Percentiles rank a stretch among this genome's conserved stretches.
Evolutionary conservation across 2,113 vertebrate genomes (phyloP).

Genomic region (Cynoglossus semilaevis): DNA sequence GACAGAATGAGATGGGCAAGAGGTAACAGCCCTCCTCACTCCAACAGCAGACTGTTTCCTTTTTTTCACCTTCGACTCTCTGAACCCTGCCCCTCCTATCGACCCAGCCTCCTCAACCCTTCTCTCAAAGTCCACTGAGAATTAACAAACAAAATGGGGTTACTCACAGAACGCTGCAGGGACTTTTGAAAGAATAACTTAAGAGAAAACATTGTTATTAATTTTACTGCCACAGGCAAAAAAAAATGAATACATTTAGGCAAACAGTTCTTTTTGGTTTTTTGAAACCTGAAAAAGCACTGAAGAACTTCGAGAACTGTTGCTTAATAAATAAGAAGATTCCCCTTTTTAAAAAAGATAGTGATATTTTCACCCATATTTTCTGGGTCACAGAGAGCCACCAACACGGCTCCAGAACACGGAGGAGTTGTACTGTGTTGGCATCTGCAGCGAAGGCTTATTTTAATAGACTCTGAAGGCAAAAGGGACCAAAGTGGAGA

Average conservation of each 20-base stretch:
- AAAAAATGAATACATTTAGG: slow-evolving; percentile 66
- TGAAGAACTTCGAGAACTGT: slow-evolving; percentile 74
- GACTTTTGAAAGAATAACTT: slow-evolving; percentile 83
- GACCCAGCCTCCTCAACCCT: slow-evolving; percentile 56
- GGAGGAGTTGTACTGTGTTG: slow-evolving; percentile 44
- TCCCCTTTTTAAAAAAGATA: slow-evolving; percentile 90
- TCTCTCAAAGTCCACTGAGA: slow-evolving; percentile 92
- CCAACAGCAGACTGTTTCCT: slow-evolving; percentile 36
- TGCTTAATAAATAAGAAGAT: slow-evolving; percentile 79
- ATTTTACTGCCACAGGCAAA: slow-evolving; percentile 79
- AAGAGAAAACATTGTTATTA: slow-evolving; percentile 76
- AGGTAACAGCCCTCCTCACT: slow-evolving; percentile 92
- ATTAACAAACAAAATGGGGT: slow-evolving; percentile 88
- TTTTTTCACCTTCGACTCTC: slow-evolving; percentile 43
- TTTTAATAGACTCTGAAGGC: slow-evolving; percentile 54
- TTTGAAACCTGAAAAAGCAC: slow-evolving; percentile 70
- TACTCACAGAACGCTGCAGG: slow-evolving; percentile 90
- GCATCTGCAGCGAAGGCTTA: slow-evolving; percentile 44
- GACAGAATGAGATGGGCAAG: slow-evolving; percentile 99
- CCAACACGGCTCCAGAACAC: slow-evolving; percentile 55
- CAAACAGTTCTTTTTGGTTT: slow-evolving; percentile 41
- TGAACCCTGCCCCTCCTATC: slow-evolving; percentile 38
- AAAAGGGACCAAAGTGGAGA: slow-evolving; percentile 66
- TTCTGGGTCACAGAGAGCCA: slow-evolving; percentile 86
- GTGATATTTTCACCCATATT: slow-evolving; percentile 95